Evolutionary conservation across 2,113 vertebrate species (phyloP).

Genomic region (Gobius niger): DNA sequence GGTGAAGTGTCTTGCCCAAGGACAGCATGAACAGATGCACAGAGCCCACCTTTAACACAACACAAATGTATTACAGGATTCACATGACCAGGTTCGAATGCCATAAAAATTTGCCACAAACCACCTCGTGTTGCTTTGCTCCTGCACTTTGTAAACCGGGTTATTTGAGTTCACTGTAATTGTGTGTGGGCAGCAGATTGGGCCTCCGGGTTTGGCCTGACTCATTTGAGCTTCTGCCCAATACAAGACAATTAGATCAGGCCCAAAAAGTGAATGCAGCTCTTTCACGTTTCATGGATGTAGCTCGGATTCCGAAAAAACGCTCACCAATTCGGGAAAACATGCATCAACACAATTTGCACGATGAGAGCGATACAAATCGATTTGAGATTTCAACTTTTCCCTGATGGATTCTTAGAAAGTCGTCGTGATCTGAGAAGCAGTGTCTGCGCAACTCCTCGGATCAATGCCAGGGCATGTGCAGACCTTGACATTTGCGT

Average conservation of each 20-base stretch:
- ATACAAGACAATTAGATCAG: background rate
- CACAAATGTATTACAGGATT: too few relatives aligned
- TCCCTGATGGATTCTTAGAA: background rate
- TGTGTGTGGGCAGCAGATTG: background rate
- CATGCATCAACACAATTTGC: background rate
- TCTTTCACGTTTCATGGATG: background rate
- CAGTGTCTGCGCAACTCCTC: background rate
- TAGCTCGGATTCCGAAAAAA: background rate
- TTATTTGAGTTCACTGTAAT: background rate
- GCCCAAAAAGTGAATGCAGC: background rate
- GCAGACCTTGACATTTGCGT: too few relatives aligned
- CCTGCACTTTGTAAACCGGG: background rate
- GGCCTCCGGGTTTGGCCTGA: background rate
- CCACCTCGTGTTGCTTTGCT: background rate
- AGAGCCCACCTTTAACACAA: too few relatives aligned
- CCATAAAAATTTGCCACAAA: background rate
- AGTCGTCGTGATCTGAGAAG: background rate
- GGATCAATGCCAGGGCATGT: background rate
- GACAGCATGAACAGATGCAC: too few relatives aligned
- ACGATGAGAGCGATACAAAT: background rate
- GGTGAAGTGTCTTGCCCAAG: too few relatives aligned
- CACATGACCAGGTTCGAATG: too few relatives aligned
- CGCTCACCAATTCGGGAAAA: background rate
- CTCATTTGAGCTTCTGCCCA: slow-evolving; percentile 4
- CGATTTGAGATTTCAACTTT: background rate